A percentile compares a stretch with the other conserved stretches of the same genome.
Conservation (phyloP, 2,797 vertebrate species). For the Podargus strigoides region DNA sequence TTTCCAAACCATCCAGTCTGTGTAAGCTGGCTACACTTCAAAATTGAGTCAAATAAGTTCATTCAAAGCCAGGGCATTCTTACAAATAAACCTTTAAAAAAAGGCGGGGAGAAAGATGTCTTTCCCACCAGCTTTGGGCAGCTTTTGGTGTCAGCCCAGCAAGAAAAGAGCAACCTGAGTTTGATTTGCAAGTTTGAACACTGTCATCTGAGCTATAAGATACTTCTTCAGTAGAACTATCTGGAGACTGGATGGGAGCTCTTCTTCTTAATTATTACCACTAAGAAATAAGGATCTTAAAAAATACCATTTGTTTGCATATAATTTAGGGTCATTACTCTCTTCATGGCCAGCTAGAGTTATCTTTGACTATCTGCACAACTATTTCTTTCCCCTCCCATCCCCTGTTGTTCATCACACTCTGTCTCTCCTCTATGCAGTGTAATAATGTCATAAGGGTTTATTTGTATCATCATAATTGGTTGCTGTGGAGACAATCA, state of each 20-base stretch:
- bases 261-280: background rate
- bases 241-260: background rate
- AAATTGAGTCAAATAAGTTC: background rate
- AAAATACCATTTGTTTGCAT: background rate
- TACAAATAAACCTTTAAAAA: background rate
- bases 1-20: background rate
- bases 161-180: background rate
- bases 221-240: background rate
- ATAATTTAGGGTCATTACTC: background rate
- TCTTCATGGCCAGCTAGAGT: background rate
- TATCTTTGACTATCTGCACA: background rate
- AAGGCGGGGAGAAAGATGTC: background rate
- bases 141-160: background rate
- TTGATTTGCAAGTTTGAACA: background rate
- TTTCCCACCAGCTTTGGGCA: background rate
- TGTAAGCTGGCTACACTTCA: background rate
- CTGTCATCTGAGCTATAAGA: background rate
- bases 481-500: slow-evolving; percentile 42
- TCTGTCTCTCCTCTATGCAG: background rate
- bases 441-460: background rate
- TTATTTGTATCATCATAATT: slow-evolving; percentile 41
- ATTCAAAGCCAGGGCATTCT: background rate
- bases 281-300: background rate
- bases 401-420: background rate
- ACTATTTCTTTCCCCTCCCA: background rate